Base-by-base conservation (phyloP, 2,888 invertebrate genomes). In the Thecophora atra region DNA sequence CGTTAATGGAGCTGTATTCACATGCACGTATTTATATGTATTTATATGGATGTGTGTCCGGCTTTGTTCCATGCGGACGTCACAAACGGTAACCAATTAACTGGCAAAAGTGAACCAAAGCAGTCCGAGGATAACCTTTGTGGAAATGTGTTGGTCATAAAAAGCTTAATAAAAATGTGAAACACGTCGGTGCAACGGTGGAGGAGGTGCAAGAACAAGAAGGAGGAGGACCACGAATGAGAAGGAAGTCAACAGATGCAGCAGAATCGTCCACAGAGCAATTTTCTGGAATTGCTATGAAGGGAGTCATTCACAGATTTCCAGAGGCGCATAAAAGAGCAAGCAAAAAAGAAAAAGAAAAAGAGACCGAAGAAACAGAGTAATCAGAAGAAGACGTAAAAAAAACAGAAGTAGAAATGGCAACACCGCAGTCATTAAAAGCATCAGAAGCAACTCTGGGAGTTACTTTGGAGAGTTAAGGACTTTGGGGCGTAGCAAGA, bases 261-360 rank as follows among this genome's bases (percentile, higher is more conserved):
- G 52, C 65, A 78, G 78, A 77, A 81, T 80, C 54, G 21, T 19
- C 24, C 0, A 19, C 65, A 78, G 77, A 81, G 82, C 80, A 82
- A 81, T 82, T 82, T 81, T 77, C 79, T 77, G 78, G 82, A 82
- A 83, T 84, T 84, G 83, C 81, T 81, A 77, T 77, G 77, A 78
- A 37, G 62, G 70, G 62, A 70, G 30, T 19, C 51, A 62, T 70
- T 70, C 62, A 15, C 60, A 68, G 68, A 68, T 68, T 68, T 68
- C n/a, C 68, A 56, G 73, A 69, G 73, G 73, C 76, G 37, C 37
- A 37, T 37, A 37, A 37, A 37, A 37, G 37, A 37, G 37, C 2
- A 37, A 37, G 37, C 37, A 37, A 8, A 37, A 37, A 37, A 1
- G 37, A 37, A 37, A 11, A 37, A 37, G 37, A 2, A 11, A 30